Evolutionary conservation across 1,140 invertebrate genomes (phyloP), one percentile per base, ranked within the genome.

Genomic region (Papilio helenus): DNA sequence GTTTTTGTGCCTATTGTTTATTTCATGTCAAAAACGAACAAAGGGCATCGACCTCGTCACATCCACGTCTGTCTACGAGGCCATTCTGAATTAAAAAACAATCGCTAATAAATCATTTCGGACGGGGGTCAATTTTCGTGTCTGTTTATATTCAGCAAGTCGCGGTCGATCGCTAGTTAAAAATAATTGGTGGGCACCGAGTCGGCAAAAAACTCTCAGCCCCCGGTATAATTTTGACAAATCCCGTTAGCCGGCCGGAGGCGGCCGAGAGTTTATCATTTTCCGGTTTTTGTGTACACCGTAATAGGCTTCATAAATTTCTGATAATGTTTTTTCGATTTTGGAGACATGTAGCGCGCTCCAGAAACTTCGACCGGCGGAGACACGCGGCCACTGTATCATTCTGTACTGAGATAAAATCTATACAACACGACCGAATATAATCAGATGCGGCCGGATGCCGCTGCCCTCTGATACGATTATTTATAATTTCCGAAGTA

Each of bases 281-380:
- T 92, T 86, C 85, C 86, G 82, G 86, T 92, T 92, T 92, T 90
- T 92, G 85, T 86, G 83, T 82, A 81, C 83, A 72, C 86, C 86
- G 84, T 91, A 91, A 92, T 92, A 90, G 90, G 87, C 81, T 86
- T 90, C 88, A 91, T 92, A 93, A 90, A 93, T 91, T 90, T 91
- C 90, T 91, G 89, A 93, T 93, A 90, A 88, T 87, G 87, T 88
- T 90, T 93, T 93, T 90, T 88, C 86, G 87, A 86, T 86, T 87
- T 85, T 83, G 83, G 83, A 85, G 74, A 77, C 82, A 83, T 61
- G 80, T 44, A 65, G 44, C 68, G 79, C 79, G 80, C 79, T 71
- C 82, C 79, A 86, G 86, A 88, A 86, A 86, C 78, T 78, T 58
- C 44, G 29, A 26, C 4, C 61, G 14, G 61, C 61, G 12, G 61